Conservation (phyloP, 2,797 vertebrate genomes). For the Sebastes vulpes region DNA sequence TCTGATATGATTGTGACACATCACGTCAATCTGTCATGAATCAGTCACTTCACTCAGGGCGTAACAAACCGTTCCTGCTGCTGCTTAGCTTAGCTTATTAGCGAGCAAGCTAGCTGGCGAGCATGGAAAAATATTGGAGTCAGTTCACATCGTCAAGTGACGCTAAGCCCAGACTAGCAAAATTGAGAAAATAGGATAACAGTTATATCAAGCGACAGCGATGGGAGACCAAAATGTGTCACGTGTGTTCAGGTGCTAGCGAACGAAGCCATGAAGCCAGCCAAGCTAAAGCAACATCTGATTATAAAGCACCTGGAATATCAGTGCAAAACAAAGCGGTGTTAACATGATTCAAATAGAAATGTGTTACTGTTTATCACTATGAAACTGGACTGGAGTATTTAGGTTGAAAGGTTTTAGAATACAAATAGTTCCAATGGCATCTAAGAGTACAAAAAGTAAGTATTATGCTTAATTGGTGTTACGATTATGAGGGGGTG, state of each 20-base stretch:
- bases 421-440: background rate
- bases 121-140: background rate
- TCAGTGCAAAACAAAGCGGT: background rate
- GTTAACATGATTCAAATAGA: background rate
- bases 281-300: no score
- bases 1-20: no score
- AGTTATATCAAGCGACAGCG: no score
- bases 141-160: background rate
- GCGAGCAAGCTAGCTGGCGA: no score
- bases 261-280: no score
- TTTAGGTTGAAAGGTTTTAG: background rate
- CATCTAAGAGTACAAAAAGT: background rate
- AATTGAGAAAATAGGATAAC: background rate
- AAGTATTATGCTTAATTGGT: no score
- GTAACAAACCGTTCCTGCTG: no score
- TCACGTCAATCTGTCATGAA: no score
- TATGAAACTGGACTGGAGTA: background rate
- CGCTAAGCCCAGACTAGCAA: background rate
- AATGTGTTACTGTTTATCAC: background rate
- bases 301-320: background rate
- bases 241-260: no score
- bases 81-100: background rate
- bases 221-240: no score
- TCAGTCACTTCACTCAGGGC: no score
- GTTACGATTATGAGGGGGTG: no score